These are phyloP conservation scores for Cydia pomonella DNA, from an alignment of 1,140 invertebrate genomes.

Conservation along the genomic window DNA sequence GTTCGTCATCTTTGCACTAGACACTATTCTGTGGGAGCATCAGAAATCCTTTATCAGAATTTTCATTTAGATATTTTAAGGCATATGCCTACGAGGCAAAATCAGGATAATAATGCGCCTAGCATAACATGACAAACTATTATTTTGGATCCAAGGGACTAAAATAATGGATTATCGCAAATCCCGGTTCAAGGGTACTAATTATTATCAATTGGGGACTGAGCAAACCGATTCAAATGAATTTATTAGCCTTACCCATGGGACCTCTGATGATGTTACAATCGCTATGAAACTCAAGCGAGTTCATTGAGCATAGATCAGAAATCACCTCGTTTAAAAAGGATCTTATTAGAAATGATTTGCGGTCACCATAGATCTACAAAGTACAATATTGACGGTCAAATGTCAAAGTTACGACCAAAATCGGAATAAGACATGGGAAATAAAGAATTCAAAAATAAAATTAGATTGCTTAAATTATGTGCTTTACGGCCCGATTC, in stretches of 20 bases:
- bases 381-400: no score
- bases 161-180: background rate
- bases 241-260: slow-evolving; percentile 1
- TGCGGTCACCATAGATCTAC: no score
- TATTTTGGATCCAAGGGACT: background rate
- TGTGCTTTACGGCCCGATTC: no score
- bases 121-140: background rate
- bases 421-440: no score
- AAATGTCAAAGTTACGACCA: no score
- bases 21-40: no score
- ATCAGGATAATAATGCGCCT: background rate
- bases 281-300: background rate
- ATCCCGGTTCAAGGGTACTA: slow-evolving; percentile 11
- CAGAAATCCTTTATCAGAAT: background rate
- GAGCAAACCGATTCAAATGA: slow-evolving; percentile 1
- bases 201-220: slow-evolving; percentile 14
- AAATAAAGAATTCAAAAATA: no score
- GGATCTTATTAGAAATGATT: no score
- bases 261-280: background rate
- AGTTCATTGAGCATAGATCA: background rate
- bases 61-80: background rate
- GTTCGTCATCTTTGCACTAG: no score
- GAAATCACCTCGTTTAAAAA: no score
- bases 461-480: no score
- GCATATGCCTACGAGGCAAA: no score